A percentile compares a stretch with the other conserved stretches of the same genome.
These are phyloP conservation scores for Cebus imitator DNA, from an alignment of 2,113 vertebrate genomes.

Conservation along the genomic window DNA sequence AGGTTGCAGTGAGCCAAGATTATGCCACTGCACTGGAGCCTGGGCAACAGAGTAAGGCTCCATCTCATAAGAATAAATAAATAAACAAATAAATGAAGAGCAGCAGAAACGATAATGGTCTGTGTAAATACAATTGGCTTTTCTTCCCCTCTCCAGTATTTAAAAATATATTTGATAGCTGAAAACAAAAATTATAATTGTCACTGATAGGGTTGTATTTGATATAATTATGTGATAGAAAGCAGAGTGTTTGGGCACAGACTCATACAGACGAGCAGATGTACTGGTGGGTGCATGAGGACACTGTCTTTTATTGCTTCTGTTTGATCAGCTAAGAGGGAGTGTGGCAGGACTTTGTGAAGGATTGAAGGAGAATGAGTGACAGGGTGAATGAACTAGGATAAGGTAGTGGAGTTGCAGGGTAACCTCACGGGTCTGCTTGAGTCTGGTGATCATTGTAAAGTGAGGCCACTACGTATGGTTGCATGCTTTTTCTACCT, in stretches of 20 bases:
- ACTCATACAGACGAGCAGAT: background rate
- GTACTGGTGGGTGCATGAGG: accelerated
- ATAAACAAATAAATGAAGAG: no score
- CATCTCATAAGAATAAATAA: no score
- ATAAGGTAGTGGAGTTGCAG: background rate
- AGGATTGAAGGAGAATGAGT: background rate
- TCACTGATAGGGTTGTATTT: background rate
- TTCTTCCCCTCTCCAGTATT: background rate
- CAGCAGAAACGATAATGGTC: background rate
- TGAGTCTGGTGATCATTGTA: background rate
- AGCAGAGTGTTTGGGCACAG: background rate
- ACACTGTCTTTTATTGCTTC: background rate
- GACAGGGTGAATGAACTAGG: background rate
- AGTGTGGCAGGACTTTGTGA: background rate
- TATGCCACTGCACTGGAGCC: no score
- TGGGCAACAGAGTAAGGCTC: no score
- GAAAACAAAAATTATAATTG: background rate
- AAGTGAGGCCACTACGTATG: background rate
- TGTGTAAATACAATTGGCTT: background rate
- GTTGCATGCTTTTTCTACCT: background rate
- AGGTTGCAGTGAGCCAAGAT: no score
- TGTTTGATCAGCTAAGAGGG: background rate
- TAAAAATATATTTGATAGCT: background rate
- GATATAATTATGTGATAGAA: accelerated
- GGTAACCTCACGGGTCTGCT: background rate